Conservation (phyloP, 1,140 invertebrate species). For the Scaptodrosophila lebanonensis region DNA sequence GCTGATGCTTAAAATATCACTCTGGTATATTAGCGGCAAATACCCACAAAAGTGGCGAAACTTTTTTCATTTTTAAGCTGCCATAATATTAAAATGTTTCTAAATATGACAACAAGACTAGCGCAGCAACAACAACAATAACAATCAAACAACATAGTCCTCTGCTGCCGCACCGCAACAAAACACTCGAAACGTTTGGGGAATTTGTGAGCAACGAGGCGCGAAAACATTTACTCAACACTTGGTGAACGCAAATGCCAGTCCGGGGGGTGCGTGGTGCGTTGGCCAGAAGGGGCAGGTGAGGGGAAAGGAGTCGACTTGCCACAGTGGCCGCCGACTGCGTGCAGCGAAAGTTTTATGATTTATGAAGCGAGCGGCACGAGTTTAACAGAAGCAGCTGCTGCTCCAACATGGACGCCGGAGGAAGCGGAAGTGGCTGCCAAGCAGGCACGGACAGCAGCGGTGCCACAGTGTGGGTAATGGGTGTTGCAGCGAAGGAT, state of each 20-base stretch:
- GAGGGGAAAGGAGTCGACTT: conserved; percentile 16
- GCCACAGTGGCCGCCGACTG: too few relatives aligned
- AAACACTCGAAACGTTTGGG: conserved; percentile 50
- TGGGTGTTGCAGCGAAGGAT: conserved; percentile 13
- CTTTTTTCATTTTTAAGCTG: conserved; percentile 7
- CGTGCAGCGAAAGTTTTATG: conserved; percentile 66
- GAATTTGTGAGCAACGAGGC: conserved; percentile 64
- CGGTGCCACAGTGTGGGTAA: too few relatives aligned
- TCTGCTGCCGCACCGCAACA: too few relatives aligned
- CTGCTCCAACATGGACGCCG: conserved; percentile 26
- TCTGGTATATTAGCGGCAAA: not conserved
- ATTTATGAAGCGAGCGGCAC: conserved; percentile 59
- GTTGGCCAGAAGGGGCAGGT: conserved; percentile 3
- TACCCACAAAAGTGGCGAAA: not conserved
- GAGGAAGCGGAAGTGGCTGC: conserved; percentile 48
- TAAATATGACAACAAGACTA: conserved; percentile 38
- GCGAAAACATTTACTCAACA: conserved; percentile 74
- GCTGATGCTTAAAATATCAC: not conserved
- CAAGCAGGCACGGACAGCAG: too few relatives aligned
- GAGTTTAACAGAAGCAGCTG: conserved; percentile 49
- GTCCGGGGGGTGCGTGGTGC: conserved; percentile 19
- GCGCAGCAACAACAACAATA: conserved; percentile 12
- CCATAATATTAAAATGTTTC: not conserved
- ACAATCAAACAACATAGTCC: conserved; percentile 8
- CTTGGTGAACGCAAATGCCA: conserved; percentile 63